Base-by-base conservation (phyloP, 2,888 invertebrate species). In the Notodonta dromedarius region DNA sequence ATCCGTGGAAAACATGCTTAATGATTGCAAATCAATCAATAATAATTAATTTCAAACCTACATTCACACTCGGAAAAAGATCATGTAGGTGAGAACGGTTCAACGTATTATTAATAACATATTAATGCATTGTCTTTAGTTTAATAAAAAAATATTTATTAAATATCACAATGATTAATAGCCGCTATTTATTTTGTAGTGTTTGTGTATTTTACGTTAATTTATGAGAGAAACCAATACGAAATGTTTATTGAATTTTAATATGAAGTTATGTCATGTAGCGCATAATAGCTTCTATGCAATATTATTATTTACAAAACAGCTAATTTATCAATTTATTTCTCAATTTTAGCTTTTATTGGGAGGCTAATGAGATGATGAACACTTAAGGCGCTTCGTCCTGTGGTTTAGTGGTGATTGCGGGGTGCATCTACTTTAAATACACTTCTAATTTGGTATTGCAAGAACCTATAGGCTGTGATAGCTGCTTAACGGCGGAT, bases 211-310 rank as follows among this genome's bases (percentile, higher is more conserved):
- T 53, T 16, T 57, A 32, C 51, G 32, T 32, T 66, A 16, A 59
- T 70, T 72, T 44, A 67, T 67, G n/a, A 57, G 61, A 64, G 66
- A 65, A 66, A 71, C 54, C 61, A 1, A 56, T 57, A 14, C 55
- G 56, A 56, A 60, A 40, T 54, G 3, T 56, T 32, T 48, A 59
- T 60, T 59, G n/a, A 55, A 35, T 57, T 14, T 13, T 64, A 52
- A 46, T 46, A n/a, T 46, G n/a, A 13, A 4, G 44, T 46, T 46
- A 46, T 46, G n/a, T n/a, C 0, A 42, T 42, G 1, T 42, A 7
- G 35, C 6, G 7, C 42, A 42, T 9, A 9, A 12, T 42, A 11
- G 4, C 9, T 42, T 11, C 9, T 42, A 42, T 42, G 42, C 42
- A 42, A 42, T 35, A 35, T 7, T 35, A 35, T 4, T 35, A 35